phyloP scores from a whole-genome alignment of 1,140 invertebrate species.

The Octopus bimaculoides region DNA sequence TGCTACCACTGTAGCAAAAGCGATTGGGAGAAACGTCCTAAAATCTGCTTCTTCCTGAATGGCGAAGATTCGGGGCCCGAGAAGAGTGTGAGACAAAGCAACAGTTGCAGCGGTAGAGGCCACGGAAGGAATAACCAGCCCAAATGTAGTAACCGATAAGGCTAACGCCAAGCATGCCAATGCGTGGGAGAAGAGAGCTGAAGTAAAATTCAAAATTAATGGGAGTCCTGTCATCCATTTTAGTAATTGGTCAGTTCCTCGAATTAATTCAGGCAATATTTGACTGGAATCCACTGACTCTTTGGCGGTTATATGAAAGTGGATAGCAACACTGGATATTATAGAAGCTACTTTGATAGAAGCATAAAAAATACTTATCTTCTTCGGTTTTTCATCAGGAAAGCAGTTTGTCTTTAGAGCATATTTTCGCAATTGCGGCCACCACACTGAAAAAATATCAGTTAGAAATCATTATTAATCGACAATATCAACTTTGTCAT shows the following conservation, averaged over 20 bases:
- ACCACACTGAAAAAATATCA: slow-evolving; percentile 6
- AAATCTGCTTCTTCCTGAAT: slow-evolving; percentile 27
- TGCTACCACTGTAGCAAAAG: slow-evolving; percentile 16
- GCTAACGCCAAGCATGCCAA: slow-evolving; percentile 25
- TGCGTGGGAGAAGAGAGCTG: slow-evolving; percentile 21
- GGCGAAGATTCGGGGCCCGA: slow-evolving; percentile 18
- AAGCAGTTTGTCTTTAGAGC: background rate
- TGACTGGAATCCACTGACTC: background rate
- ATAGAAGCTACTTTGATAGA: slow-evolving; percentile 24
- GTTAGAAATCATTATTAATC: background rate
- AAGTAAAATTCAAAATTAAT: slow-evolving; percentile 20
- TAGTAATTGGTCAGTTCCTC: slow-evolving; percentile 13
- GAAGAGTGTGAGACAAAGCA: slow-evolving; percentile 16
- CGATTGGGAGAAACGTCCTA: slow-evolving; percentile 18
- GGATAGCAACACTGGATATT: slow-evolving; percentile 22
- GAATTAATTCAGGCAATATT: slow-evolving; percentile 16
- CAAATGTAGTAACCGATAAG: slow-evolving; percentile 26
- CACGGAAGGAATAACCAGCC: slow-evolving; percentile 29
- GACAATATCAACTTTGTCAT: background rate
- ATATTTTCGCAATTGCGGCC: background rate
- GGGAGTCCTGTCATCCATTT: slow-evolving; percentile 16
- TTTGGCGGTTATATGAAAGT: slow-evolving; percentile 17
- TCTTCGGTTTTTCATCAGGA: slow-evolving; percentile 15
- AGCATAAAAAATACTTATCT: slow-evolving; percentile 23
- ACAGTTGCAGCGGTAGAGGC: slow-evolving; percentile 25